These are phyloP conservation scores for Microcaecilia unicolor DNA, from an alignment of 2,797 vertebrate species.

Conservation along the genomic window DNA sequence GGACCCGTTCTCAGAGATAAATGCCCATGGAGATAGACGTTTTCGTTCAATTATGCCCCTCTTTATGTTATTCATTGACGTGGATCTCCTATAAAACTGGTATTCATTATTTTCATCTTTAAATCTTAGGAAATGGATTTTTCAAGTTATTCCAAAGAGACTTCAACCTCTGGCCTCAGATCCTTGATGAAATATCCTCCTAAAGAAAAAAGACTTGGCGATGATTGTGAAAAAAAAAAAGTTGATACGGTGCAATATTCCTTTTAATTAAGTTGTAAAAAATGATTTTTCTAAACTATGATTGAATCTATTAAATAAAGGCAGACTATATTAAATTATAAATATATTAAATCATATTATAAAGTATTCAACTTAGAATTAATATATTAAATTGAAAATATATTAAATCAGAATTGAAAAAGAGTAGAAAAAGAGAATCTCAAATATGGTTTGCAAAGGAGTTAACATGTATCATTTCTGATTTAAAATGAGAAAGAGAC, in stretches of 20 bases:
- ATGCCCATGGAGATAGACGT: no score
- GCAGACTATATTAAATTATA: slow-evolving; percentile 31
- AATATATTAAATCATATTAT: slow-evolving; percentile 37
- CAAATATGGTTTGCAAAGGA: slow-evolving; percentile 8
- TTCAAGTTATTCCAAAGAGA: no score
- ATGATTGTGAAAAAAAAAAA: slow-evolving; percentile 31
- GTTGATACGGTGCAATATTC: slow-evolving; percentile 13
- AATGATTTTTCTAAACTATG: slow-evolving; percentile 36
- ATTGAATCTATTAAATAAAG: slow-evolving; percentile 36
- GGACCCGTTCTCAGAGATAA: no score
- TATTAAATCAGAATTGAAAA: slow-evolving; percentile 29
- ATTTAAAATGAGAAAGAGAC: background rate
- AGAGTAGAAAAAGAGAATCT: slow-evolving; percentile 26
- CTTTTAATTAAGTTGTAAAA: slow-evolving; percentile 33
- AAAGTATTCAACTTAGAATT: slow-evolving; percentile 36
- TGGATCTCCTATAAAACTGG: no score
- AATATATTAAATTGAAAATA: slow-evolving; percentile 32
- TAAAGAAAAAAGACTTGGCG: slow-evolving; percentile 10
- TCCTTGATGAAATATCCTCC: slow-evolving; percentile 16
- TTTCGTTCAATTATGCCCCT: no score
- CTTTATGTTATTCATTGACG: no score
- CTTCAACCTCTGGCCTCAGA: background rate
- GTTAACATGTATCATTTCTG: background rate
- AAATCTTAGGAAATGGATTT: no score
- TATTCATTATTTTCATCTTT: no score